Evolutionary conservation across 2,113 vertebrate genomes (phyloP), one percentile per base, ranked within the genome.

Genomic region (Ardeotis arabs): DNA sequence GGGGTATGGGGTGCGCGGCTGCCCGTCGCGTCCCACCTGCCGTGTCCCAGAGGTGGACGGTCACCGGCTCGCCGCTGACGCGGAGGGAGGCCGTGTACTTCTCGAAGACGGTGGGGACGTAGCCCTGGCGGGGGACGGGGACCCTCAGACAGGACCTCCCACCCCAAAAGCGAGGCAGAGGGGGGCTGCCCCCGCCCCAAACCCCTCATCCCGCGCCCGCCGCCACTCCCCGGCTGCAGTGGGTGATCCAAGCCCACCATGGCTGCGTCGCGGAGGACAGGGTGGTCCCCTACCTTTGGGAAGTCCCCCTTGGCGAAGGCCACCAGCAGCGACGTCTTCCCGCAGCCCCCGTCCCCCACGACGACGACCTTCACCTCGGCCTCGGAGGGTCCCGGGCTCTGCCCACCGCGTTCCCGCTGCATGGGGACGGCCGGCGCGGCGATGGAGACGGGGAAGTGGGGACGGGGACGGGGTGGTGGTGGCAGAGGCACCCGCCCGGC

Each of bases 271-370:
- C 5, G 44, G 44, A 53, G 15, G 12, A 41, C 70, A 5, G 23
- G 1, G 18, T 7, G 19, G 5, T 44, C 8, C 17, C 10, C 80
- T 95, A 97, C 98, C 98, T 98, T 96, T 35, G 97, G 97, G 90
- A 98, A 98, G 70, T 89, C 76, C 22, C 98, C 97, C 0, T 31
- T 73, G 60, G 97, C 93, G 12, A 98, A 98, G 74, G 97, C 96
- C 96, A 97, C 60, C 88, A 98, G 96, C 96, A 98, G 95, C 1
- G 97, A 98, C 4, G 98, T 98, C 96, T 98, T 98, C 89, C 98
- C 98, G 85, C 98, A 98, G 92, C 97, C 97, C 14, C 98, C 98
- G n/a, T 98, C 98, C 70, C 98, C 98, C 41, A 98, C 98, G 19
- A 98, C 25, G 59, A 98, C 98, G 25, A 81, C 97, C 87, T 98